These are phyloP conservation scores for Chiloscyllium punctatum DNA, from an alignment of 2,797 vertebrate species.

Conservation along the genomic window DNA sequence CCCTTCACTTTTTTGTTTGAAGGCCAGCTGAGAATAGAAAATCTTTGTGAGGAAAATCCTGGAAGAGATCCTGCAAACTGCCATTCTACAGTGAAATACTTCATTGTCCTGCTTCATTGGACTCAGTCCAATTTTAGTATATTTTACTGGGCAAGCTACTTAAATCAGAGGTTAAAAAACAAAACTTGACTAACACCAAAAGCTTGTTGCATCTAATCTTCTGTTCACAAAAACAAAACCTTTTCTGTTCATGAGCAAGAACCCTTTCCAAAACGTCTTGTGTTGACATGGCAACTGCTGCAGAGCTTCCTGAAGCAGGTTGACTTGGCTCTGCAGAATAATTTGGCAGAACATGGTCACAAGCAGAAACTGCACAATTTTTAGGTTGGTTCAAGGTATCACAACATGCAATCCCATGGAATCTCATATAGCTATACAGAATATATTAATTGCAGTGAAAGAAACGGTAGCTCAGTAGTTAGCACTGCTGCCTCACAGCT, in stretches of 20 bases:
- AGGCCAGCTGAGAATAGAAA: background rate
- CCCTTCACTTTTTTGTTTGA: background rate
- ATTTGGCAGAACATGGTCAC: background rate
- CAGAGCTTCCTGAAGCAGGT: background rate
- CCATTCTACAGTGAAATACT: background rate
- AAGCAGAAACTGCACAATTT: background rate
- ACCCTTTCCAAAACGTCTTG: background rate
- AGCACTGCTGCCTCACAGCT: no score
- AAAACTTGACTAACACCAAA: background rate
- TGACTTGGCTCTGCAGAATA: background rate
- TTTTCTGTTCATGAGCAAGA: background rate
- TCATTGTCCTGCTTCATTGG: background rate
- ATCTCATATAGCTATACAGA: background rate
- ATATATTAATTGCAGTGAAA: background rate
- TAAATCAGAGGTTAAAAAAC: background rate
- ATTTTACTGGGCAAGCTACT: background rate
- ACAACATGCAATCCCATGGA: background rate
- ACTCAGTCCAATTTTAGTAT: background rate
- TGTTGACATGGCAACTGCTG: background rate
- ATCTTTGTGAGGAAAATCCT: background rate
- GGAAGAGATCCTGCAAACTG: background rate
- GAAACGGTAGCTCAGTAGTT: no score
- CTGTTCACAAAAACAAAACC: background rate
- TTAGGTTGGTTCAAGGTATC: background rate
- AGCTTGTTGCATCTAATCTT: background rate